A percentile compares a stretch with the other conserved stretches of the same genome.
These are phyloP conservation scores for Microctenopoma steveboyesi DNA, from an alignment of 2,797 vertebrate genomes.

Conservation along the genomic window DNA sequence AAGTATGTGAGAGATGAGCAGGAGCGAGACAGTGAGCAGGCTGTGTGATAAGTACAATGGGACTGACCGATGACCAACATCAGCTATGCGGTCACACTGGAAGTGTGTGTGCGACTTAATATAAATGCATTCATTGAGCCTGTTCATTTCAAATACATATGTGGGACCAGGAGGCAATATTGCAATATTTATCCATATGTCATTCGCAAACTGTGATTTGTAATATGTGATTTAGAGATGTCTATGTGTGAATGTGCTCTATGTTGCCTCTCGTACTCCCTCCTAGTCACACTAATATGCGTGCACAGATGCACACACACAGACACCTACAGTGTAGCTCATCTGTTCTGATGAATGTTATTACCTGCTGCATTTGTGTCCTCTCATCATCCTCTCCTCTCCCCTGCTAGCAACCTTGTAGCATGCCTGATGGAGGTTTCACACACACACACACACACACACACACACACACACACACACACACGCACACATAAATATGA, in stretches of 20 bases:
- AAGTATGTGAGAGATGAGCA: neutral
- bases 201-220: neutral
- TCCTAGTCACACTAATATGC: slow-evolving; percentile 3
- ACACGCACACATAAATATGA: slow-evolving; percentile 25
- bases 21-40: slow-evolving; percentile 18
- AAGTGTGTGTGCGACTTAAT: slow-evolving; percentile 8
- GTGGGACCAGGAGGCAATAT: slow-evolving; percentile 35
- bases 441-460: slow-evolving; percentile 4
- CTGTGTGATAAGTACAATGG: slow-evolving; percentile 33
- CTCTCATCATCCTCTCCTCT: slow-evolving; percentile 40
- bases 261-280: neutral
- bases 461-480: slow-evolving; percentile 4
- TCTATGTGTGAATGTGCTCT: neutral
- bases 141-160: slow-evolving; percentile 53
- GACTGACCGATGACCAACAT: slow-evolving; percentile 46
- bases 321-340: slow-evolving; percentile 24
- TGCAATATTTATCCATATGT: slow-evolving; percentile 41
- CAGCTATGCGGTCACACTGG: slow-evolving; percentile 30
- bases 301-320: neutral
- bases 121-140: slow-evolving; percentile 42
- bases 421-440: slow-evolving; percentile 21
- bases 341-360: slow-evolving; percentile 54
- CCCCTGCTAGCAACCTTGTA: slow-evolving; percentile 26
- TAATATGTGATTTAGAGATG: slow-evolving; percentile 20
- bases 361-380: slow-evolving; percentile 57